Base-by-base conservation (phyloP, 2,888 invertebrate genomes). In the Drosophila pseudotakahashii region DNA sequence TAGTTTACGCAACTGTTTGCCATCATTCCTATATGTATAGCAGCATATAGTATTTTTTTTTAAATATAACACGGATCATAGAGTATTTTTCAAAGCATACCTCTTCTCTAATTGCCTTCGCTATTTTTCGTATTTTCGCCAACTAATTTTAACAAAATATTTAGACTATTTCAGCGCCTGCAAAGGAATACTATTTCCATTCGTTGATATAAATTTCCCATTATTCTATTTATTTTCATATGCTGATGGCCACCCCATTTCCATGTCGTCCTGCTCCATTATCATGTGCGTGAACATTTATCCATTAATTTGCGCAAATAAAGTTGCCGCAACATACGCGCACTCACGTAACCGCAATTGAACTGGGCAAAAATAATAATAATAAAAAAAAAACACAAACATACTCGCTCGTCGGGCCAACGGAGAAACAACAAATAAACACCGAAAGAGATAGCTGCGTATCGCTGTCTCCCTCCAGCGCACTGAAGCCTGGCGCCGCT, bases 221-320 rank as follows among this genome's bases (percentile, higher is more conserved):
- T 69, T 75, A 59, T 67, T 76, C 70, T 79, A 75, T 82, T 80
- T 78, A 50, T 72, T 71, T 70, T 69, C 52, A 61, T 60, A 67
- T 67, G 71, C 39, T 57, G 71, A 70, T 63, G 62, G 71, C 71
- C 14, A 14, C 36, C 71, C 71, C 70, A 54, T 53, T 52, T 37
- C 45, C 54, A 30, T 50, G 53, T 41, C 42, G 42, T 55, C 32
- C 41, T 37, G 10, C 14, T 59, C 44, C 53, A 44, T 61, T 52
- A 52, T 48, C 42, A 26, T 52, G 48, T 47, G 51, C 55, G 62
- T 61, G 72, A 77, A 68, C 84, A 79, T 81, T 84, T 84, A 79
- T 81, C 76, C 85, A 82, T 85, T 82, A 82, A 82, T 85, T 81
- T 85, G 70, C 58, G 78, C 85, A 85, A 81, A 81, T 82, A 82